Base-by-base conservation (phyloP, 2,797 vertebrate genomes). In the Bufotes viridis region DNA sequence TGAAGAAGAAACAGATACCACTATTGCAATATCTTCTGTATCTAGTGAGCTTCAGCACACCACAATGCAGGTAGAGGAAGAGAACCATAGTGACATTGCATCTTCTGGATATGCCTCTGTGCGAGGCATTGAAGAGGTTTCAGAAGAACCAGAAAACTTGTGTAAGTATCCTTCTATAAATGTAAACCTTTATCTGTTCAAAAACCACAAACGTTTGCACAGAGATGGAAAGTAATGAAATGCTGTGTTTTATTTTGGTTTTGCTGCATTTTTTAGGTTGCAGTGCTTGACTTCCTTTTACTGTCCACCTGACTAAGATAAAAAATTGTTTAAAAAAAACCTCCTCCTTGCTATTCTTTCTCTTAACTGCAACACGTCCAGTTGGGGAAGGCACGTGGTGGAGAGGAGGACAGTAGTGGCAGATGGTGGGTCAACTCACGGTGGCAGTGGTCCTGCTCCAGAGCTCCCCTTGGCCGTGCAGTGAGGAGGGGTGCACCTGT, bases 21-120 rank as follows among this genome's bases (percentile, higher is more conserved):
- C 91, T 93, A 85, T 91, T 92, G 87, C 94, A 92, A 89, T 89
- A 91, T 82, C 92, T 10, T 81, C 94, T n/a, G 91, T 89, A 63
- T 92, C 94, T 53, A 93, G 53, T 79, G 91, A 92, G 80, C 75
- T 91, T 90, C 72, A 92, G 91, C 78, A 88, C 84, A 69, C 86
- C 90, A 90, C 90, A 26, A 88, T 90, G 91, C 93, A 91, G 7
- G 42, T 65, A 2, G 95, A 96, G 87, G 95, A 95, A 7, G 95
- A 93, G 91, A 93, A 90, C 85, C 94, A 4, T 7, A 96, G 96
- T 82, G 96, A 96, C 90, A 95, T 95, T 0, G 95, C 95, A 12
- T 96, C 96, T 3, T 96, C 96, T 86, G 96, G 96, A 78, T 96
- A 96, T 83, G 96, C 96, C 89, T 96, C 96, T 29, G 95, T 96